phyloP scores from a whole-genome alignment of 2,797 vertebrate species.

The Scleropages formosus region DNA sequence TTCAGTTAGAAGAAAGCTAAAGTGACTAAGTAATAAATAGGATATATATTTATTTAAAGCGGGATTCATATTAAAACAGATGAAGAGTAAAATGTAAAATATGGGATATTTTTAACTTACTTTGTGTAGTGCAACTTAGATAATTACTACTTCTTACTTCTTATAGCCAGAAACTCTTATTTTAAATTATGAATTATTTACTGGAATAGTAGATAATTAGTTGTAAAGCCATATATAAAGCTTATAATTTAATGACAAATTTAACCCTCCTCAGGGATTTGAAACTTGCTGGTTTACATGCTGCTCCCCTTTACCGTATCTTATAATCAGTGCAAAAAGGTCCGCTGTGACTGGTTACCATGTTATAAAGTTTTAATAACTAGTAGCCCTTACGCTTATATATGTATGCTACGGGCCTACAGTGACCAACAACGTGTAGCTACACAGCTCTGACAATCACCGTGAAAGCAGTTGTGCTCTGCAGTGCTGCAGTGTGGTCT shows the following conservation, averaged over 20 bases:
- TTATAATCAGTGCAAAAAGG: not conserved
- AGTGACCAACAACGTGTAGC: too few relatives aligned
- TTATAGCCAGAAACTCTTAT: conserved; percentile 1
- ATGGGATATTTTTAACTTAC: conserved; percentile 13
- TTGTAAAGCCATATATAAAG: conserved; percentile 2
- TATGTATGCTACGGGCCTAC: too few relatives aligned
- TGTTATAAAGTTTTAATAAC: too few relatives aligned
- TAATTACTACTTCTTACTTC: conserved; percentile 6
- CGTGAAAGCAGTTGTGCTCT: too few relatives aligned
- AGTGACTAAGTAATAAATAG: not conserved
- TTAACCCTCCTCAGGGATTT: not conserved
- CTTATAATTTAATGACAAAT: not conserved
- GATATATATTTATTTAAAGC: not conserved
- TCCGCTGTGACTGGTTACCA: not conserved
- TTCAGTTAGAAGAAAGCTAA: not conserved
- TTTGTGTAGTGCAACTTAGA: conserved; percentile 14
- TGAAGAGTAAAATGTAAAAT: not conserved
- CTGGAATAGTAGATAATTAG: not conserved
- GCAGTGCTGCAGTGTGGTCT: too few relatives aligned
- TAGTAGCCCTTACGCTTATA: too few relatives aligned
- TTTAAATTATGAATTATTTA: conserved; percentile 18
- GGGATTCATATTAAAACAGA: conserved; percentile 13
- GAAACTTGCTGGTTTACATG: too few relatives aligned
- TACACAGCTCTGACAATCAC: too few relatives aligned
- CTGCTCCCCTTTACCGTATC: too few relatives aligned